Conservation (phyloP, 2,113 vertebrate species). For the Gymnobelideus leadbeateri region DNA sequence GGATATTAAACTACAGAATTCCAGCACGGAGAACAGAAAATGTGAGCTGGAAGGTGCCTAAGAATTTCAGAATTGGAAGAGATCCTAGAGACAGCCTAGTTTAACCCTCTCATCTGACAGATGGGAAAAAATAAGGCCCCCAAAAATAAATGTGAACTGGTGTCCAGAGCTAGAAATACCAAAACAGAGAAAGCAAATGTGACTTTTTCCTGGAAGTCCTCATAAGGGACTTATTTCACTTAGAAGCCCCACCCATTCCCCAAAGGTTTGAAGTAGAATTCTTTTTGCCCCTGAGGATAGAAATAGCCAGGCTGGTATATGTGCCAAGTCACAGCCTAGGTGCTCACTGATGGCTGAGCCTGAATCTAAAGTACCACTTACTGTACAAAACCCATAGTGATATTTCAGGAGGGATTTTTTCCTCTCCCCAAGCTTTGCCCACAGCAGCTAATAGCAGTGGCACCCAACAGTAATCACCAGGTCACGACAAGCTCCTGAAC, state of each 20-base stretch:
- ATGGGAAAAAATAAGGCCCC: constrained; percentile 33
- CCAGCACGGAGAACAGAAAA: background rate
- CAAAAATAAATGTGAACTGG: constrained; percentile 26
- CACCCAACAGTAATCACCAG: background rate
- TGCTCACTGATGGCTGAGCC: background rate
- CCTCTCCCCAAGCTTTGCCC: background rate
- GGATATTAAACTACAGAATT: background rate
- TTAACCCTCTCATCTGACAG: background rate
- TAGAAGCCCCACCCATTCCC: background rate
- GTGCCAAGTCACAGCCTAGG: background rate
- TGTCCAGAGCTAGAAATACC: constrained; percentile 42
- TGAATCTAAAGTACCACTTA: background rate
- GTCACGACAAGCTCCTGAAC: background rate
- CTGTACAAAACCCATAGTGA: background rate
- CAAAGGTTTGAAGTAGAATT: background rate
- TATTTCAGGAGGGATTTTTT: background rate
- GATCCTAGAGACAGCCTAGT: background rate
- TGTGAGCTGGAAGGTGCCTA: background rate
- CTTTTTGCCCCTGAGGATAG: background rate
- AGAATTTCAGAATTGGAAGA: background rate
- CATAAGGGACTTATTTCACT: background rate
- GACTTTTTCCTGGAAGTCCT: background rate
- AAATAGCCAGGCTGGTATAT: background rate
- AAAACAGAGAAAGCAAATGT: constrained; percentile 15
- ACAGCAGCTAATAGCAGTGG: background rate